phyloP scores from a whole-genome alignment of 2,888 invertebrate genomes.

The Coenonympha glycerion region DNA sequence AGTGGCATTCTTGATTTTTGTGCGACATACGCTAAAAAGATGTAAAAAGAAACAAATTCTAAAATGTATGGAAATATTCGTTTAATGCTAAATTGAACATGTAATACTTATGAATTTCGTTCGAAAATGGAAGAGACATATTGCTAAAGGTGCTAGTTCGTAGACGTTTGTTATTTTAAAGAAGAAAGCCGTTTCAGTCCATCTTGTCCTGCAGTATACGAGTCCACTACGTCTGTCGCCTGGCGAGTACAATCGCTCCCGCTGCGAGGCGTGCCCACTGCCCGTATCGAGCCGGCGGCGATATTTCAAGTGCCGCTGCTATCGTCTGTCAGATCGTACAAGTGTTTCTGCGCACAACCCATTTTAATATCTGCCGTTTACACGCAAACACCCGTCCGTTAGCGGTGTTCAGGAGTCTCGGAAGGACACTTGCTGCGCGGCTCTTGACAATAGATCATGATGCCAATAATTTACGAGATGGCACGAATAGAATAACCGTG shows the following conservation, averaged over 20 bases:
- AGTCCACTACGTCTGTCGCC: slow-evolving; percentile 21
- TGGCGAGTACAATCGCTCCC: slow-evolving; percentile 42
- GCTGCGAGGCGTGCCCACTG: slow-evolving; percentile 44
- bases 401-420: slow-evolving; percentile 24
- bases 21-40: too few relatives aligned
- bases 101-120: too few relatives aligned
- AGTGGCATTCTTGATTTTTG: too few relatives aligned
- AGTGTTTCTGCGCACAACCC: slow-evolving; percentile 65
- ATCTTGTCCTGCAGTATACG: background rate
- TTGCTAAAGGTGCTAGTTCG: too few relatives aligned
- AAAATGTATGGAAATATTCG: too few relatives aligned
- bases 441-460: slow-evolving; percentile 17
- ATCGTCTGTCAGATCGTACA: slow-evolving; percentile 73
- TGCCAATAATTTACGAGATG: slow-evolving; percentile 14
- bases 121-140: too few relatives aligned
- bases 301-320: slow-evolving; percentile 63
- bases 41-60: too few relatives aligned
- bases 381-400: slow-evolving; percentile 52
- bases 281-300: slow-evolving; percentile 47
- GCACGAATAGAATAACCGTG: slow-evolving; percentile 21
- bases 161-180: too few relatives aligned
- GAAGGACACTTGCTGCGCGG: slow-evolving; percentile 14
- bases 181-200: too few relatives aligned
- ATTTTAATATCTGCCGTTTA: slow-evolving; percentile 69
- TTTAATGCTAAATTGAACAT: too few relatives aligned